Base-by-base conservation (phyloP, 2,888 invertebrate genomes). In the Caenorhabditis panamensis region DNA sequence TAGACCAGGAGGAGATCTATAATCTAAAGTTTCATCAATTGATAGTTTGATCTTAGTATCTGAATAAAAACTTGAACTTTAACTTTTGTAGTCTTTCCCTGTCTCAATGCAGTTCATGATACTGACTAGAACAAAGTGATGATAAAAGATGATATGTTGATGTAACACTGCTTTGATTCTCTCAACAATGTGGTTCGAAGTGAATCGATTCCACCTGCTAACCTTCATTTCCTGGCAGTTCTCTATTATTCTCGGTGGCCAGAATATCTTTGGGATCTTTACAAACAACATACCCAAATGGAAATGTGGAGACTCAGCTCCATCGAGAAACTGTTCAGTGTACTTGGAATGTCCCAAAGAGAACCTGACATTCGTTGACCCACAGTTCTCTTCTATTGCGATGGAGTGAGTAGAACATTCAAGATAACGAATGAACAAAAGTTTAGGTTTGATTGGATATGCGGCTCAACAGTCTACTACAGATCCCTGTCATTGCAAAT, bases 241-340 rank as follows among this genome's bases (percentile, higher is more conserved):
- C 58, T 78, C 85, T 11, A 83, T 87, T 20, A 88, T 85, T 80
- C 84, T 83, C 67, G 86, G 86, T 6, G 79, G 79, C 18, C 87
- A 86, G 58, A 75, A 78, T 66, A 82, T 87, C 47, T 88, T 88
- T 49, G 78, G 86, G 51, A 88, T 88, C 22, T 88, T 86, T 66
- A 81, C 83, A 36, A 88, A 87, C 67, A 85, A 87, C 53, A 75
- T 88, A 4, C 88, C 86, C 8, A 67, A 77, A 28, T 68, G 44
- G 58, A 58, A 41, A 49, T 67, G 67, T 26, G 75, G 49, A 47
- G 22, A 37, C 24, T 61, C 28, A 28, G 85, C 87, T 58, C 85
- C 83, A 58, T 54, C 63, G 16, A 49, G 41, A 22, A 22, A 54
- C 28, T 36, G 36, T 31, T 18, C n/a, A 2, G 47, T 47, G 2